Evolutionary conservation across 2,797 vertebrate genomes (phyloP).

Genomic region (Chelon auratus): DNA sequence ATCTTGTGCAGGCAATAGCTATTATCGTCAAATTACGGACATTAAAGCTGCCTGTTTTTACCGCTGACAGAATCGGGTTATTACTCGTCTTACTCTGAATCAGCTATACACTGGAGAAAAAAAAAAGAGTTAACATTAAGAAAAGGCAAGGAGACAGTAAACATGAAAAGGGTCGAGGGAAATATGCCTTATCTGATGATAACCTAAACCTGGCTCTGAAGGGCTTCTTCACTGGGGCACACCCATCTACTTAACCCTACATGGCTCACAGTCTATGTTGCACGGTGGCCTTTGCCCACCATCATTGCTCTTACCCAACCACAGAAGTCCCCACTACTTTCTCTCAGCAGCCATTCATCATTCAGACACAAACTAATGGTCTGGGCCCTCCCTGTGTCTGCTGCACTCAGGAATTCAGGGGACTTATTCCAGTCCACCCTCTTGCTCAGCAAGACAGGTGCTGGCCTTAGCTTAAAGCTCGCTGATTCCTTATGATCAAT

Average conservation of each 20-base stretch:
- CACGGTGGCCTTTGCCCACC: slow-evolving; percentile 46
- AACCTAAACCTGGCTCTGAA: slow-evolving; percentile 28
- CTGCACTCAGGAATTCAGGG: slow-evolving; percentile 39
- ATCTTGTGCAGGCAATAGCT: too few species aligned
- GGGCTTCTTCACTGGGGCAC: slow-evolving; percentile 1
- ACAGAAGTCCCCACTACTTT: slow-evolving; percentile 19
- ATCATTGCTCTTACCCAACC: slow-evolving; percentile 20
- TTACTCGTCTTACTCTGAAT: too few species aligned
- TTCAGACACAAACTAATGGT: slow-evolving; percentile 67
- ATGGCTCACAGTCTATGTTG: slow-evolving; percentile 36
- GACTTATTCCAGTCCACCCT: slow-evolving; percentile 16
- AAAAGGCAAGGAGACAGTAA: too few species aligned
- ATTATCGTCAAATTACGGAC: too few species aligned
- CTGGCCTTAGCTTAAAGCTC: slow-evolving; percentile 43
- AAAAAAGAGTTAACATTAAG: too few species aligned
- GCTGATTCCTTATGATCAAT: slow-evolving; percentile 72
- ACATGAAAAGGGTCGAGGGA: not conserved
- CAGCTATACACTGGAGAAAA: too few species aligned
- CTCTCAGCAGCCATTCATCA: slow-evolving; percentile 64
- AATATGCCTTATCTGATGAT: slow-evolving; percentile 42
- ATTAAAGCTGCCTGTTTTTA: too few species aligned
- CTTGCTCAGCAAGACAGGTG: slow-evolving; percentile 62
- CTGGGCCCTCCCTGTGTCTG: slow-evolving; percentile 36
- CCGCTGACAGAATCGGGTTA: too few species aligned
- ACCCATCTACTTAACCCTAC: slow-evolving; percentile 53